Evolutionary conservation across 2,797 vertebrate genomes (phyloP).

Genomic region (Chaenodraco wilsoni): DNA sequence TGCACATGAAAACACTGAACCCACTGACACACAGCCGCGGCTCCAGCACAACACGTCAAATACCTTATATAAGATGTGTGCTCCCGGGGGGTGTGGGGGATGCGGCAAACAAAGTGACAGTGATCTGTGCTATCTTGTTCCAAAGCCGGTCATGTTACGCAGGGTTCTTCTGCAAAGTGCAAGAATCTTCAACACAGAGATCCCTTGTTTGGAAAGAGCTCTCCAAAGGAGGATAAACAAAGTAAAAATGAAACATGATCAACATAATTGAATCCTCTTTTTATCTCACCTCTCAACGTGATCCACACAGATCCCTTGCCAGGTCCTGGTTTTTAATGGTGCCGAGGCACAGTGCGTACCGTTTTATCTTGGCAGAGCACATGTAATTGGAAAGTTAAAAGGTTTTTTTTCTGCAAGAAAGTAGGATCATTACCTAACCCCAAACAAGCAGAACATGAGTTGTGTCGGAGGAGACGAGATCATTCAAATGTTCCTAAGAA

Average conservation of each 20-base stretch:
- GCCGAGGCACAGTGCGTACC: slow-evolving; percentile 51
- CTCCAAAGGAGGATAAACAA: slow-evolving; percentile 49
- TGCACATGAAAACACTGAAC: slow-evolving; percentile 76
- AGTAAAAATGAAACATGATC: slow-evolving; percentile 60
- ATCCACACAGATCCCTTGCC: slow-evolving; percentile 55
- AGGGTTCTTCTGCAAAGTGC: slow-evolving; percentile 43
- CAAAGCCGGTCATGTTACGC: slow-evolving; percentile 57
- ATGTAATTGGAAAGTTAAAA: slow-evolving; percentile 54
- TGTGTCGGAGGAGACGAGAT: slow-evolving; percentile 42
- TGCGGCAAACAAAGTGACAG: slow-evolving; percentile 58
- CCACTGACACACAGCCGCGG: slow-evolving; percentile 70
- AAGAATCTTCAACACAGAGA: slow-evolving; percentile 51
- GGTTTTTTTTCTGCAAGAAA: slow-evolving; percentile 34
- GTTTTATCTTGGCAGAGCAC: slow-evolving; percentile 49
- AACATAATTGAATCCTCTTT: slow-evolving; percentile 48
- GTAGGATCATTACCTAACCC: slow-evolving; percentile 48
- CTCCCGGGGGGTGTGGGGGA: slow-evolving; percentile 35
- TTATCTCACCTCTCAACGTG: slow-evolving; percentile 39
- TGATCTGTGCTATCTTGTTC: slow-evolving; percentile 72
- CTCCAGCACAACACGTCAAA: slow-evolving; percentile 57
- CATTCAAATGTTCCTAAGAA: slow-evolving; percentile 39
- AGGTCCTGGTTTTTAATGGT: slow-evolving; percentile 49
- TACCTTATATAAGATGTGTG: slow-evolving; percentile 64
- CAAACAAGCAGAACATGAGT: slow-evolving; percentile 51
- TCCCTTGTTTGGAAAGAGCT: slow-evolving; percentile 29